phyloP scores from a whole-genome alignment of 1,140 invertebrate genomes.

The Megalopta genalis region DNA sequence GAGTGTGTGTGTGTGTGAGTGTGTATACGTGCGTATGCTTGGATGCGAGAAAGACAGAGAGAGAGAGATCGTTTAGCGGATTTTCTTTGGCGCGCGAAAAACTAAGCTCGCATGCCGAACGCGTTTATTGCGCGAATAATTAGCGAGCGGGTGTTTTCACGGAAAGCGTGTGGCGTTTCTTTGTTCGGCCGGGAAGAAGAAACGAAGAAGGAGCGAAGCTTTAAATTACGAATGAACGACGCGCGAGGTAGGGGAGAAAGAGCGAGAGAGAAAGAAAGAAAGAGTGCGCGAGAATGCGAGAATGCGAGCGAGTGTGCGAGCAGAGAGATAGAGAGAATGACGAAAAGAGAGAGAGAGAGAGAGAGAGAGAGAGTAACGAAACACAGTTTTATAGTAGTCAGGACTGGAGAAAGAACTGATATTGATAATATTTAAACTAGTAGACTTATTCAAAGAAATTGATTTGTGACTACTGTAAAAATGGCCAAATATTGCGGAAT shows the following conservation, averaged over 20 bases:
- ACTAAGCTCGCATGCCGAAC: constrained; percentile 62
- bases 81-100: constrained; percentile 57
- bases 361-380: constrained; percentile 52
- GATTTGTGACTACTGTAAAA: constrained; percentile 80
- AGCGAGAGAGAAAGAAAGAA: constrained; percentile 27
- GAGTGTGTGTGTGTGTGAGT: too few species aligned
- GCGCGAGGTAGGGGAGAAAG: constrained; percentile 65
- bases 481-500: constrained; percentile 80
- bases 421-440: constrained; percentile 76
- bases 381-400: constrained; percentile 75
- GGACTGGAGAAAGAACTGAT: constrained; percentile 71
- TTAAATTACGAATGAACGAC: constrained; percentile 76
- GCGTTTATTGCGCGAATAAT: constrained; percentile 43
- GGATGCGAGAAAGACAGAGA: not conserved
- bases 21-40: too few species aligned
- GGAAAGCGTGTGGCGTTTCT: constrained; percentile 42
- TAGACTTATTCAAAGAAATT: constrained; percentile 70
- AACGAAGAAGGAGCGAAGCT: constrained; percentile 78
- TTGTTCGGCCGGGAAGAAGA: constrained; percentile 59
- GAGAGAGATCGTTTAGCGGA: constrained; percentile 9
- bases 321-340: constrained; percentile 24
- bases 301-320: constrained; percentile 10
- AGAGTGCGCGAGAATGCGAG: constrained; percentile 12
- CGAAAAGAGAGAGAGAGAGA: constrained; percentile 23
- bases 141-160: constrained; percentile 63